Conservation (phyloP, 2,888 invertebrate genomes). For the Lathronympha strigana region DNA sequence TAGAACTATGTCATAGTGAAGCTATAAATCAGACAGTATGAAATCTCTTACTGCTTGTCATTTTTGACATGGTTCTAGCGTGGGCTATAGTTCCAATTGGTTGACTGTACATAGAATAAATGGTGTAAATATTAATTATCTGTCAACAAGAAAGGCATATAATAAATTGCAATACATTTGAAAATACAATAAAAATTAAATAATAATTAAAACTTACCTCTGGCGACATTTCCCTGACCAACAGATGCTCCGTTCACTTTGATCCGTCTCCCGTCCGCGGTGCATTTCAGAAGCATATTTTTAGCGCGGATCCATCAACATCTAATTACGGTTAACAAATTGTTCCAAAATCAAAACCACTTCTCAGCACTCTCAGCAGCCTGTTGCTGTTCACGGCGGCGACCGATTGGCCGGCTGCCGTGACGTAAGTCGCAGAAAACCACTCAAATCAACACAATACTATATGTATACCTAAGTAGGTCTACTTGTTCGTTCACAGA, state of each 20-base stretch:
- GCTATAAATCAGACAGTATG: no score
- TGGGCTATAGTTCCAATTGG: no score
- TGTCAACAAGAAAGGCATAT: background rate
- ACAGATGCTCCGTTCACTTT: slow-evolving; percentile 77
- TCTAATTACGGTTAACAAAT: slow-evolving; percentile 54
- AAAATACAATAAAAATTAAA: slow-evolving; percentile 8
- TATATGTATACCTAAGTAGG: slow-evolving; percentile 52
- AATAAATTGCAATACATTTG: background rate
- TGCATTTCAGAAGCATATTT: slow-evolving; percentile 82
- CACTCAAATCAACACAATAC: slow-evolving; percentile 69
- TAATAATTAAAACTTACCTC: slow-evolving; percentile 66
- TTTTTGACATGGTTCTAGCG: no score
- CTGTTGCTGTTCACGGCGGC: slow-evolving; percentile 58
- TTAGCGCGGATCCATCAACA: slow-evolving; percentile 65
- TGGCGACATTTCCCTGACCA: slow-evolving; percentile 75
- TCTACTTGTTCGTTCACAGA: slow-evolving; percentile 18
- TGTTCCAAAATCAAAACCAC: slow-evolving; percentile 63
- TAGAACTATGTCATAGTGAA: no score
- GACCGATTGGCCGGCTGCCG: slow-evolving; percentile 69
- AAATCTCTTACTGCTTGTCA: no score
- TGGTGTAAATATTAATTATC: background rate
- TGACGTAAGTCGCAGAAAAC: slow-evolving; percentile 78
- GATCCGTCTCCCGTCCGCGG: slow-evolving; percentile 79
- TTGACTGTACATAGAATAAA: background rate
- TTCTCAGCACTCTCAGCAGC: slow-evolving; percentile 46